These are phyloP conservation scores for Brachyopa scutellaris DNA, from an alignment of 2,888 invertebrate genomes.

Conservation along the genomic window DNA sequence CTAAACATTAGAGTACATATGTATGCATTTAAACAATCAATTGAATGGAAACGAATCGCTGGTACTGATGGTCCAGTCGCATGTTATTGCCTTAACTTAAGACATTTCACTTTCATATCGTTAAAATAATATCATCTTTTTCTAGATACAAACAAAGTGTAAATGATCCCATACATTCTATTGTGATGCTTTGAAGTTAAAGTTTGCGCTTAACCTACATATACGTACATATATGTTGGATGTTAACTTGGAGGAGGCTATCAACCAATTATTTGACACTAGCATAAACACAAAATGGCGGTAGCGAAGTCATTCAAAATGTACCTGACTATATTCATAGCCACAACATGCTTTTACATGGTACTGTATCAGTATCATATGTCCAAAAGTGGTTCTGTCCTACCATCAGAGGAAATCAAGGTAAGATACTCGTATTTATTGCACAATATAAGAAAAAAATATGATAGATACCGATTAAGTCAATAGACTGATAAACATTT, in stretches of 20 bases:
- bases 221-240: slow-evolving; percentile 36
- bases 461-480: background rate
- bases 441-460: background rate
- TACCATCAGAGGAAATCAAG: slow-evolving; percentile 79
- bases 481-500: no score
- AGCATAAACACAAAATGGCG: slow-evolving; percentile 76
- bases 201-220: slow-evolving; percentile 11
- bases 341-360: slow-evolving; percentile 84
- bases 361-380: slow-evolving; percentile 86
- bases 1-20: no score
- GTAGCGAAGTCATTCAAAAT: slow-evolving; percentile 85
- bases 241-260: background rate
- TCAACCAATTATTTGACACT: background rate
- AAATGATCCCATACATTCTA: slow-evolving; percentile 1
- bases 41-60: background rate
- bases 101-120: no score
- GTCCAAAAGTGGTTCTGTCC: slow-evolving; percentile 82
- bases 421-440: slow-evolving; percentile 74
- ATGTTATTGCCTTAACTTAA: background rate
- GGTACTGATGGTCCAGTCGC: background rate
- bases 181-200: slow-evolving; percentile 30
- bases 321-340: slow-evolving; percentile 85
- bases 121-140: background rate
- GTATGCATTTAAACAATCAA: background rate
- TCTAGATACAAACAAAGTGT: background rate